Evolutionary conservation across 53 echinoderm and acorn worm genomes (phyloP).

Genomic region (Glandiceps talaboti): DNA sequence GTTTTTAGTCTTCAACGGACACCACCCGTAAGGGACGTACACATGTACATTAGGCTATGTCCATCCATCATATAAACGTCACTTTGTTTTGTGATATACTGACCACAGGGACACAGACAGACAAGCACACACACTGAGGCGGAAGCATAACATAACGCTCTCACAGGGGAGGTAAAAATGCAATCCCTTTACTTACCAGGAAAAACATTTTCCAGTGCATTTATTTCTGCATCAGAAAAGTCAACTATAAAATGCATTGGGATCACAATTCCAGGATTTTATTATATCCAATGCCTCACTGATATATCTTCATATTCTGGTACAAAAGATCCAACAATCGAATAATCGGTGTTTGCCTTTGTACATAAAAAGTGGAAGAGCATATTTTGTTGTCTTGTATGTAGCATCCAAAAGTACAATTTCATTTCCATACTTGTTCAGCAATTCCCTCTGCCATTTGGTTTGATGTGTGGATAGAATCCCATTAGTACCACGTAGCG

Average conservation of each 20-base stretch:
- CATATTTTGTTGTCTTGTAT: conserved; percentile 1
- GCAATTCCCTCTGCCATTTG: conserved; percentile 6
- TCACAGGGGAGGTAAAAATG: too few species aligned
- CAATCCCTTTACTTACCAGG: conserved; percentile 16
- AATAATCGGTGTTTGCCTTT: conserved; percentile 25
- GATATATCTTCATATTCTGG: background rate
- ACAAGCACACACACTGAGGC: too few species aligned
- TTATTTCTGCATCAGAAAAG: background rate
- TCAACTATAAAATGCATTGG: conserved; percentile 16
- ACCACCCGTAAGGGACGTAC: too few species aligned
- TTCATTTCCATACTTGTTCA: conserved; percentile 8
- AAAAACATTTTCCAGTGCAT: conserved; percentile 10
- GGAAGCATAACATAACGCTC: too few species aligned
- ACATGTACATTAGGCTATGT: too few species aligned
- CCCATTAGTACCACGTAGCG: background rate
- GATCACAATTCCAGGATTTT: conserved; percentile 14
- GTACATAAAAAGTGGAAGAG: background rate
- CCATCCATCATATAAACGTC: too few species aligned
- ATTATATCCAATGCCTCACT: conserved; percentile 11
- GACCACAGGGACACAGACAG: too few species aligned
- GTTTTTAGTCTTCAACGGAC: too few species aligned
- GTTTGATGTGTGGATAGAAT: conserved; percentile 17
- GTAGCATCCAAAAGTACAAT: conserved; percentile 14
- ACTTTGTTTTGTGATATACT: too few species aligned
- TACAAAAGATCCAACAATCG: conserved; percentile 9